Evolutionary conservation across 2,888 invertebrate species (phyloP).

Genomic region (Ellobium chinense): DNA sequence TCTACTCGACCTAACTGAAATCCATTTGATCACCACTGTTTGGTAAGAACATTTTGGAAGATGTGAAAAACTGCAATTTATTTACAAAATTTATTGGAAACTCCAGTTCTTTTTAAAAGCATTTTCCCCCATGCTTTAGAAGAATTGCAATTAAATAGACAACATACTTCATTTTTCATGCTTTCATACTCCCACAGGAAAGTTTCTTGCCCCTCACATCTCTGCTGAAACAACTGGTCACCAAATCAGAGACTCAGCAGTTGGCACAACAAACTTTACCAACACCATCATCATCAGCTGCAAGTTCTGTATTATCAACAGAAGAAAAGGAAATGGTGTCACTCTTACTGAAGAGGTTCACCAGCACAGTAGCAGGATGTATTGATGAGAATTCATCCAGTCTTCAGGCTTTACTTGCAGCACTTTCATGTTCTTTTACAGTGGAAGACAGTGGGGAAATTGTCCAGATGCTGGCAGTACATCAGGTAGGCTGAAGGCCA

Average conservation of each 20-base stretch:
- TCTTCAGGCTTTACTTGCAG: constrained; percentile 43
- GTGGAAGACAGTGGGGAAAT: constrained; percentile 13
- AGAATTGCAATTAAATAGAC: too few species aligned
- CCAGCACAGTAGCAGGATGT: constrained; percentile 51
- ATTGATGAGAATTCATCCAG: constrained; percentile 29
- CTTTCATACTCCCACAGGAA: constrained; percentile 16
- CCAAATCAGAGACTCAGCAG: neutral
- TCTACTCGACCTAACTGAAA: too few species aligned
- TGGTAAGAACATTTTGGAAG: too few species aligned
- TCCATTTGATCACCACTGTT: too few species aligned
- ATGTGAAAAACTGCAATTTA: too few species aligned
- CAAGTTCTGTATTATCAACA: neutral
- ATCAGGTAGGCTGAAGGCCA: too few species aligned
- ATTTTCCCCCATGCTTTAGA: too few species aligned
- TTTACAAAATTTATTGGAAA: too few species aligned
- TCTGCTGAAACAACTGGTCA: constrained; percentile 1
- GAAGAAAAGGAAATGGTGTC: constrained; percentile 42
- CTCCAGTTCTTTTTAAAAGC: too few species aligned
- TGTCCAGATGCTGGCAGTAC: constrained; percentile 50
- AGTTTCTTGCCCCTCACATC: constrained; percentile 28
- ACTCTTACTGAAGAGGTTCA: constrained; percentile 58
- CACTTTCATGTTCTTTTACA: constrained; percentile 26
- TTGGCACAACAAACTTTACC: neutral
- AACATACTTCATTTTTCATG: too few species aligned
- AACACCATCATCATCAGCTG: neutral